Evolutionary conservation across 2,888 invertebrate genomes (phyloP), one percentile per base, ranked within the genome.

Genomic region (Plemyria rubiginata): DNA sequence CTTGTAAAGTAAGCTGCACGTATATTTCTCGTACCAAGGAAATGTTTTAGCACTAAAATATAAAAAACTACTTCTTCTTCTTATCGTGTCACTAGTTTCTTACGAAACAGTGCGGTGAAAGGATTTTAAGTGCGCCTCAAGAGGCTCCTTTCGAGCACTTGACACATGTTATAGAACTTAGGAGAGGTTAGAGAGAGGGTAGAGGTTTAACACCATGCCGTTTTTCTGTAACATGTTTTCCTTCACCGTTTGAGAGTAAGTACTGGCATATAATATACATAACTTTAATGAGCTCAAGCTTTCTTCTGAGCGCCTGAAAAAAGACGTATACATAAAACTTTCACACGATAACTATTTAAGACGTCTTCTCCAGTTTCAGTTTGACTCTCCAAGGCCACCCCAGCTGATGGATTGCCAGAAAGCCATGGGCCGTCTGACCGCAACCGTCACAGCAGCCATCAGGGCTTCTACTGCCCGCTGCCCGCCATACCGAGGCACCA

Each of bases 401-500:
- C 90, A 86, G 66, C 68, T 84, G 54, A 72, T 81, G 1, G 88
- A 87, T 13, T 85, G 86, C 59, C 90, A 90, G 69, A 83, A 87
- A 28, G 87, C 86, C 7, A 83, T 89, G 77, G 85, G 88, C 9
- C 81, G 89, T 1, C 74, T 90, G 49, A 86, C 89, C 13, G 86
- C 88, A 1, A 88, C 86, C 66, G 86, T 90, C 60, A 90, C 90
- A 67, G 90, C 87, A 1, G 85, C 85, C 40, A 84, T 88, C 77
- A 78, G 88, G 7, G 87, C 89, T 12, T 80, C 87, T 4, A 83
- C 86, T 0, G 82, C 83, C 29, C 84, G 90, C 43, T 87, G 85
- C 61, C 84, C 85, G 0, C 87, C 86, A 5, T 92, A 92, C 74
- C 82, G 92, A 45, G 91, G 88, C 56, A 88, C 91, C 62, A 88